Percentiles rank a stretch among this genome's conserved stretches.
Evolutionary conservation across 2,888 invertebrate species (phyloP).

Genomic region (Microplitis manilae): DNA sequence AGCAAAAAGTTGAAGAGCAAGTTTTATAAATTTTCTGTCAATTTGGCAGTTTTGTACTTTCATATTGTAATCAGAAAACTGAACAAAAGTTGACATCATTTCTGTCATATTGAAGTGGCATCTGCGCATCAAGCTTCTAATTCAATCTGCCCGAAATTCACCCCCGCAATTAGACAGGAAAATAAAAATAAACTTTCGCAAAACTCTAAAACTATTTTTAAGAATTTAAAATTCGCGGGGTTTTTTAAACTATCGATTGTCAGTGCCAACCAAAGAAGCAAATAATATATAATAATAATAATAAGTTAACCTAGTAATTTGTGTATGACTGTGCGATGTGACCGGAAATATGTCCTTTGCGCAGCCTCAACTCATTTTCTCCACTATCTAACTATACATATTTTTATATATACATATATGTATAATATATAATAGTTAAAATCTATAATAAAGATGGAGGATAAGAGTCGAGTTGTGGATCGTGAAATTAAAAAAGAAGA

Average conservation of each 20-base stretch:
- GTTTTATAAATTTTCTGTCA: too few relatives aligned
- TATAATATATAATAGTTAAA: conserved; percentile 49
- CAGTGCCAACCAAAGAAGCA: not conserved
- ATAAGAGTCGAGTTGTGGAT: conserved; percentile 71
- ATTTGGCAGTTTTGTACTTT: too few relatives aligned
- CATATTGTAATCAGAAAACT: too few relatives aligned
- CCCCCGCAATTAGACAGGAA: too few relatives aligned
- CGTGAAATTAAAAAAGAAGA: conserved; percentile 72
- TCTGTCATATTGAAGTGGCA: too few relatives aligned
- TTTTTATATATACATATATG: not conserved
- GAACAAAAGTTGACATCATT: too few relatives aligned
- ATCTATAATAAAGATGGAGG: conserved; percentile 72
- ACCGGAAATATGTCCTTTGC: not conserved
- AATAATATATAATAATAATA: not conserved
- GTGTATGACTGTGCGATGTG: not conserved
- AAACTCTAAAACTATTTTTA: too few relatives aligned
- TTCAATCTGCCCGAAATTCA: too few relatives aligned
- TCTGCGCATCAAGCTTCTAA: too few relatives aligned
- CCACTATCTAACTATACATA: not conserved
- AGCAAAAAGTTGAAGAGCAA: too few relatives aligned
- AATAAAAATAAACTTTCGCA: too few relatives aligned
- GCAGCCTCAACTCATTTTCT: not conserved
- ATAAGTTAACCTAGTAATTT: not conserved
- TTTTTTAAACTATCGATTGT: not conserved
- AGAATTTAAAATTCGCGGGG: not conserved